Percentiles rank a stretch among this genome's conserved stretches.
Conservation (phyloP, 2,797 vertebrate genomes). For the Triplophysa yarkandensis region DNA sequence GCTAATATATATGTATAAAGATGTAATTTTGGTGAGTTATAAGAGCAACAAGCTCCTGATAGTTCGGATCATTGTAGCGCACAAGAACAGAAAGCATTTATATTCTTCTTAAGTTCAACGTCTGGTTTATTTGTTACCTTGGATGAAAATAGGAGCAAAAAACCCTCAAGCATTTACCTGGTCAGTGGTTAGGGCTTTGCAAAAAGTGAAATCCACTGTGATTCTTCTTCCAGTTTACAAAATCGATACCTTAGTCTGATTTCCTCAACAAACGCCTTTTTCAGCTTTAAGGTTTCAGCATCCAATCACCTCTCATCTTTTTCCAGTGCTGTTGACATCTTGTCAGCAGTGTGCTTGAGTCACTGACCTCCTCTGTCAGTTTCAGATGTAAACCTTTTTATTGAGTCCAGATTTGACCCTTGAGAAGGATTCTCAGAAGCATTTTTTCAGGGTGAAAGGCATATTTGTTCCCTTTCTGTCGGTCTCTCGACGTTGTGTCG, state of each 20-base stretch:
- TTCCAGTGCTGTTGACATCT: neutral
- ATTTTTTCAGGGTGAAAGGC: too few relatives aligned
- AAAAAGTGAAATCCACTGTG: constrained; percentile 3
- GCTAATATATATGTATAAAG: constrained; percentile 42
- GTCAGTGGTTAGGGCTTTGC: neutral
- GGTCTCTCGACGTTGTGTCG: too few relatives aligned
- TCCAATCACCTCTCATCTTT: neutral
- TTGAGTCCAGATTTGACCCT: neutral
- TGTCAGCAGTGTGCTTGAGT: neutral
- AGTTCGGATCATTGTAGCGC: neutral
- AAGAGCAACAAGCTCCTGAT: constrained; percentile 8
- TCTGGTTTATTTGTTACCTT: too few relatives aligned
- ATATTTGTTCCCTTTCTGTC: too few relatives aligned
- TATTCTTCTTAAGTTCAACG: neutral
- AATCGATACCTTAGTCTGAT: constrained; percentile 1
- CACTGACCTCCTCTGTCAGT: neutral
- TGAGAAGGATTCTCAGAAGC: neutral
- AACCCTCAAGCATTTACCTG: neutral
- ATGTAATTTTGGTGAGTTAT: constrained; percentile 19
- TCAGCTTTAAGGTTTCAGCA: neutral
- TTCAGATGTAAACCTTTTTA: neutral
- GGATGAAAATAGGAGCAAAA: constrained; percentile 12
- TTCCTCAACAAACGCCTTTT: neutral
- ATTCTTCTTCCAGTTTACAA: constrained; percentile 4
- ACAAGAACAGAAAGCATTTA: neutral